Percentiles rank a stretch among this genome's conserved stretches.
Conservation (phyloP, 1,140 invertebrate species). For the Nymphalis io region DNA sequence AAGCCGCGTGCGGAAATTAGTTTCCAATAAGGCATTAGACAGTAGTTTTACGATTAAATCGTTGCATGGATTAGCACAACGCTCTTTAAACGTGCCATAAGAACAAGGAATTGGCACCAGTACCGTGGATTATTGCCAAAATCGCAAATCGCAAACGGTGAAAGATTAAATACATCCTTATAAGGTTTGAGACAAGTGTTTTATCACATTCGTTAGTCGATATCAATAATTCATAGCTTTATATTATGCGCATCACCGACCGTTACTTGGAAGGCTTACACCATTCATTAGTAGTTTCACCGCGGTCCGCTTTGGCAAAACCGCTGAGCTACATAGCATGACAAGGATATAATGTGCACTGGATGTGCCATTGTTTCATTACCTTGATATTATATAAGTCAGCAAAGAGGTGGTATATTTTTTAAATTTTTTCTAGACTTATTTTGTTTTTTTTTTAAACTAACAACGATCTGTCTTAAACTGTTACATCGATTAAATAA, state of each 20-base stretch:
- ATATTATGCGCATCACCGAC: conserved; percentile 70
- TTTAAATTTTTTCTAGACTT: neutral
- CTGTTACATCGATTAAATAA: no score
- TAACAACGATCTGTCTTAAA: no score
- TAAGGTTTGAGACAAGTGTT: conserved; percentile 69
- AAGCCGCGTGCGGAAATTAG: no score
- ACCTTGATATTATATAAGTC: neutral
- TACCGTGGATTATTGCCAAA: conserved; percentile 53
- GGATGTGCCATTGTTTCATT: conserved; percentile 29
- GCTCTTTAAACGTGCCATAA: conserved; percentile 29
- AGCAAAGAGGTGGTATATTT: no score
- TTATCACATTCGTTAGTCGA: conserved; percentile 67
- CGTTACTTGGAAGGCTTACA: conserved; percentile 76
- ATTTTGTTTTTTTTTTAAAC: no score
- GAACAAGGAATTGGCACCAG: conserved; percentile 40
- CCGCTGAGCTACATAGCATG: conserved; percentile 70
- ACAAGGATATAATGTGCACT: conserved; percentile 44
- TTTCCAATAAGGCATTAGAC: conserved; percentile 14
- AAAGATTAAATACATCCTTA: conserved; percentile 59
- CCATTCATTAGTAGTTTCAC: conserved; percentile 75
- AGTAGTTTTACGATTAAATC: conserved; percentile 16
- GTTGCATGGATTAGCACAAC: conserved; percentile 19
- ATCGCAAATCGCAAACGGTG: conserved; percentile 51
- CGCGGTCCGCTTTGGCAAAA: conserved; percentile 76
- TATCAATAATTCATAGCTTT: conserved; percentile 77